Evolutionary conservation across 2,113 vertebrate species (phyloP), one percentile per base, ranked within the genome.

Genomic region (Gallinago jamesoni): DNA sequence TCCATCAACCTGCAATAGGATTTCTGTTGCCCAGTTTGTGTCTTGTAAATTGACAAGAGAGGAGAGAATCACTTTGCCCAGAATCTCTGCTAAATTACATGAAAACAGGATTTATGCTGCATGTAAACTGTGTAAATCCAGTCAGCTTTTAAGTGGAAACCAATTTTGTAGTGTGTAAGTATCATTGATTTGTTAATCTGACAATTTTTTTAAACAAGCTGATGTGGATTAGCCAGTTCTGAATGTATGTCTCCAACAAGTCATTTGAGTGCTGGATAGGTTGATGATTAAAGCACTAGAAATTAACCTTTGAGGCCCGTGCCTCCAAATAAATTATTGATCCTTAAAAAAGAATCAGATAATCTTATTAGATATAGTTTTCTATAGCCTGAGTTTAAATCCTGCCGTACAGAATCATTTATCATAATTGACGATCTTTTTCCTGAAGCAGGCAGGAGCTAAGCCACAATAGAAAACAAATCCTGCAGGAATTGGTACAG

Each of bases 111-210:
- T 96, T 97, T 96, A 89, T 64, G 50, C 74, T 85, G 62, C 89
- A 86, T 94, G 81, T 94, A 91, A 94, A 96, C 82, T 97, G 84
- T 88, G 57, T 89, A 92, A 93, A 97, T 97, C 95, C 85, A 84
- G 94, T 74, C 89, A 93, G 94, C 96, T 91, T 96, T 78, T 96
- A 97, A 97, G 87, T 96, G 97, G 94, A 88, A 97, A 90, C 87
- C 91, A 90, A 95, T 98, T 97, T 94, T 28, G 43, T 96, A 94
- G 84, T 80, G 90, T 94, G 74, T 97, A 96, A 97, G 96, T 89
- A 88, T 77, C 96, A 98, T 96, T 94, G 97, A 98, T 96, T 96
- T 95, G 91, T 95, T 97, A 94, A 97, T 97, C 97, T 95, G 97
- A 88, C 88, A 74, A 5, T 84, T 90, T 95, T 97, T 97, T 95